Evolutionary conservation across 1,140 invertebrate genomes (phyloP), one percentile per base, ranked within the genome.

Genomic region (Ephestia elutella): DNA sequence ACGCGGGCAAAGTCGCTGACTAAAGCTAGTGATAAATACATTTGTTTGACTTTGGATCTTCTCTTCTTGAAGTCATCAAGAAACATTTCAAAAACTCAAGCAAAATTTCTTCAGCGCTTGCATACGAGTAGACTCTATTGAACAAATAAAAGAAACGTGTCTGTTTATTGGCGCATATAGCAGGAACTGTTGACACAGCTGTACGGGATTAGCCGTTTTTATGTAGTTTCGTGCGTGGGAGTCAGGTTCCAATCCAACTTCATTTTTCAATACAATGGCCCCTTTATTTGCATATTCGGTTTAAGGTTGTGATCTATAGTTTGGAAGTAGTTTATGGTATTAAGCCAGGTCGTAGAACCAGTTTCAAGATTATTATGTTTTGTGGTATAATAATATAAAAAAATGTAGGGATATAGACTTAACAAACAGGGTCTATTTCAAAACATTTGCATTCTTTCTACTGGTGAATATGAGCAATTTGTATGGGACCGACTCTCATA

Each of bases 201-300:
- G 68, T 60, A 35, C 1, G 48, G 63, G 68, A 71, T 68, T 71
- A 71, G 65, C 63, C 58, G 60, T 71, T 66, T 63, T 67, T 71
- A 56, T 67, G 54, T 58, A 20, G 35, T 18, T 54, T 59, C 50
- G 5, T 49, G 57, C 60, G 60, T 65, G 63, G 62, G 65, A 64
- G 63, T 60, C 35, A 35, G 60, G 56, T 30, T 61, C 51, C 20
- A 30, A 28, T 35, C 5, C 55, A 15, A 19, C 1, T 55, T 19
- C 19, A 50, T 50, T 50, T 50, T 17, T 20, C 49, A 20, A 20
- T 9, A 50, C 49, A 19, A 50, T 50, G 21, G 49, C 8, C 18
- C 20, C 49, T 50, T 50, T 50, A 50, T 50, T 50, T 50, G 49
- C 49, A 50, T 50, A 20, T 50, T 50, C 3, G 17, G 18, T 20